A percentile compares a stretch with the other conserved stretches of the same genome.
These are phyloP conservation scores for Pasiphila rectangulata DNA, from an alignment of 2,888 invertebrate species.

Conservation along the genomic window DNA sequence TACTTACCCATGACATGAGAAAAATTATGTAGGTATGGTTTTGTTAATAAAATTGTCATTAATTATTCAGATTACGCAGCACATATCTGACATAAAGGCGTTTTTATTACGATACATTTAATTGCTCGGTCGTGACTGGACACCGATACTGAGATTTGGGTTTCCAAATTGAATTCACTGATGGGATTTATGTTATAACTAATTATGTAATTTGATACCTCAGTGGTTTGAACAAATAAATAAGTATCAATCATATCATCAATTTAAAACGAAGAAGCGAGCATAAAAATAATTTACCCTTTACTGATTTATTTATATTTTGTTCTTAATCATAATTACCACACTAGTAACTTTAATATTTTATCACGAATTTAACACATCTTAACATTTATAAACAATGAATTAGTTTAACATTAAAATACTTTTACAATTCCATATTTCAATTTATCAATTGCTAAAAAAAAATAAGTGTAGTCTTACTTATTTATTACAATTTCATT, in stretches of 20 bases:
- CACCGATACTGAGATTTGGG: too few relatives aligned
- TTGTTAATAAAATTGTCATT: too few relatives aligned
- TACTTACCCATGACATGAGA: too few relatives aligned
- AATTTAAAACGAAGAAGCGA: conserved; percentile 8
- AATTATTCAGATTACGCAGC: too few relatives aligned
- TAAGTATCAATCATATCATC: not conserved
- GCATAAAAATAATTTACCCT: conserved; percentile 33
- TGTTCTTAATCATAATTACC: conserved; percentile 38
- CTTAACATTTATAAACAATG: conserved; percentile 67
- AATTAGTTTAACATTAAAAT: conserved; percentile 64
- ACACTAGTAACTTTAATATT: conserved; percentile 57
- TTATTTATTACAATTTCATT: conserved; percentile 45
- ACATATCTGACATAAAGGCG: too few relatives aligned
- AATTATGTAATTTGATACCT: too few relatives aligned
- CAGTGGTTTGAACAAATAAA: not conserved
- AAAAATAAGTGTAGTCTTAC: conserved; percentile 42
- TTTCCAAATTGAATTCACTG: too few relatives aligned
- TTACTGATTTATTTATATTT: conserved; percentile 41
- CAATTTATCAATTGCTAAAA: conserved; percentile 50
- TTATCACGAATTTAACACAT: conserved; percentile 73
- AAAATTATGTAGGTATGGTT: too few relatives aligned
- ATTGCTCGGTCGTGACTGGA: too few relatives aligned
- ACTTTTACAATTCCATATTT: conserved; percentile 64
- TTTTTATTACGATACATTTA: too few relatives aligned
- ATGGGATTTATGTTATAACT: too few relatives aligned